Base-by-base conservation (phyloP, 2,888 invertebrate species). In the Frankliniella fusca region DNA sequence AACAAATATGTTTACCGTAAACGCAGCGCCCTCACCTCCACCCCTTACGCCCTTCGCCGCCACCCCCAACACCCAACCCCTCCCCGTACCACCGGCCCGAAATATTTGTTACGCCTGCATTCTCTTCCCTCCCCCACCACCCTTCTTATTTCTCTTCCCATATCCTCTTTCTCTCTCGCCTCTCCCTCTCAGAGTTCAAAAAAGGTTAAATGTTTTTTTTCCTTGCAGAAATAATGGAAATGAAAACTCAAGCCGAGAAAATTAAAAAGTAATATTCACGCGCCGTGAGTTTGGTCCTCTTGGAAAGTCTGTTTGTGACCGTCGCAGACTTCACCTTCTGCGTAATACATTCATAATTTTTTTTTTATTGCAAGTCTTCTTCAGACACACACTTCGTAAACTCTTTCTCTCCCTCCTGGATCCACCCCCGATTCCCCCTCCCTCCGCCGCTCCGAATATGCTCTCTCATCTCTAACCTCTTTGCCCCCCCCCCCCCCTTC, bases 1-100 rank as follows among this genome's bases (percentile, higher is more conserved):
- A 65, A 70, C 61, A 61, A 61, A 61, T 61, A 61, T 61, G 61
- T 61, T 61, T 61, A n/a, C 61, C 61, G 15, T 20, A 61, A 61
- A 38, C 38, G 38, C 38, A 38, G 38, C 38, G 5, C 38, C 38
- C 38, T n/a, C n/a, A n/a, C n/a, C 38, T 2, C 38, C 38, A 5
- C 38, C 38, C 38, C 38, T 5, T 2, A 2, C 38, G 38, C 38
- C 38, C 38, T n/a, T n/a, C n/a, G n/a, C 38, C 38, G 38, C 38
- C 38, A 5, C 38, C 38, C 38, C 38, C 38, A 5, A n/a, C n/a
- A n/a, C n/a, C 54, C 54, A 54, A 2, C 54, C 54, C 18, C 54
- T 1, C 54, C 18, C 54, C 54, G 3, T 54, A 2, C 54, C 54
- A 15, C 54, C 54, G 12, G 15, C 54, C 54, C 18, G 12, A 54